Base-by-base conservation (phyloP, 92 coral and sea anemone species). In the Desmophyllum pertusum region DNA sequence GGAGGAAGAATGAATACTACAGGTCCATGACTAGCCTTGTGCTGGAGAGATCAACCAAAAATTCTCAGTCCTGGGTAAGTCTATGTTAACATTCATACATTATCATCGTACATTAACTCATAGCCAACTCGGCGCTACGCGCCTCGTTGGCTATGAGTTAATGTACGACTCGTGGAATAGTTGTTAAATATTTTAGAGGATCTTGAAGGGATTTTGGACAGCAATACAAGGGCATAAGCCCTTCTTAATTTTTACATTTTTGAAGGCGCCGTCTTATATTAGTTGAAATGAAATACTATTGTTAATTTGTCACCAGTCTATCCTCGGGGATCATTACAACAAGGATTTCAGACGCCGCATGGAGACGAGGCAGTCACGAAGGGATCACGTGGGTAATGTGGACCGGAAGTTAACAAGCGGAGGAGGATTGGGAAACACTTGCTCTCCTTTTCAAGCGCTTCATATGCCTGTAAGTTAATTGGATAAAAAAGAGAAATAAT, bases 391-490 rank as follows among this genome's bases (percentile, higher is more conserved):
- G 84, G 98, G 98, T 46, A 92, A 93, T 43, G 98, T 95, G 73
- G 95, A 95, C 84, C 81, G 89, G 64, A 79, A 78, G 75, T 86
- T 90, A 30, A 95, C 98, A 6, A 81, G 53, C 31, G 95, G 92
- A 59, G 97, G 88, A 64, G 96, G 98, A 11, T 70, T 95, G 19
- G 94, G 94, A 50, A 93, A 64, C 41, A 84, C 92, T 8, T 95
- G 98, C 76, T 95, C 98, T 53, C 98, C 98, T 1, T 95, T 95
- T 68, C 95, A 93, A 86, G 98, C 98, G 39, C 92, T 95, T 66
- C 93, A 95, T 18, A 89, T 93, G 23, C 95, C 94, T 86, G 97
- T 93, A 70, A 73, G 92, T 68, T 10, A 37, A 72, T 8, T 14
- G 29, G 19, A 25, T 13, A 37, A 72, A 4, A 4, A 10, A 41